Evolutionary conservation across 2,797 vertebrate genomes (phyloP).

Genomic region (Sebastiscus tertius): DNA sequence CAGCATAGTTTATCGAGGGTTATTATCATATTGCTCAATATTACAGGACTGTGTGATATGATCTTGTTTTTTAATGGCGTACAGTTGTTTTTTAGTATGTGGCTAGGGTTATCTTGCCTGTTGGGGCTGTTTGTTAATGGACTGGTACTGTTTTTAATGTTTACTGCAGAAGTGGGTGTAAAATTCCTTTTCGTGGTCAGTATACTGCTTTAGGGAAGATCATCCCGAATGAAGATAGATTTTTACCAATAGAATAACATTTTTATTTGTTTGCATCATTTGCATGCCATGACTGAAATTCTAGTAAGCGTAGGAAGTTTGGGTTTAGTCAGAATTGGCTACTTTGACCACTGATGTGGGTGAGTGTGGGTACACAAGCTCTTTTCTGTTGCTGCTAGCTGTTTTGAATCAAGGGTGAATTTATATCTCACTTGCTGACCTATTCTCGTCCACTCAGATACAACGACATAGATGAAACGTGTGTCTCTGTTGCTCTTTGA

Average conservation of each 20-base stretch:
- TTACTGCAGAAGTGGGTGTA: neutral
- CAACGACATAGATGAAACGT: slow-evolving; percentile 3
- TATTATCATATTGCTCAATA: slow-evolving; percentile 3
- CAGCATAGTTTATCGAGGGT: neutral
- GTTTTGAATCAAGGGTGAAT: slow-evolving; percentile 26
- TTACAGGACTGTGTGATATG: neutral
- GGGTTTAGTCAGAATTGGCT: slow-evolving; percentile 14
- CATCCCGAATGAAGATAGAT: neutral
- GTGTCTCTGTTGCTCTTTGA: slow-evolving; percentile 20
- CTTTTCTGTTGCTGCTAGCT: slow-evolving; percentile 4
- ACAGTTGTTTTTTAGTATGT: neutral
- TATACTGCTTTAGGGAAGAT: neutral
- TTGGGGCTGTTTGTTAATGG: neutral
- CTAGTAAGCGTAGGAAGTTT: slow-evolving; percentile 23
- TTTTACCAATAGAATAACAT: neutral
- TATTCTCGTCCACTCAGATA: slow-evolving; percentile 27
- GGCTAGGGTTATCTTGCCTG: neutral
- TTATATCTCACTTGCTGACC: slow-evolving; percentile 33
- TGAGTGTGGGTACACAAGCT: slow-evolving; percentile 17
- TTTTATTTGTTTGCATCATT: neutral
- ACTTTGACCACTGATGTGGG: slow-evolving; percentile 25
- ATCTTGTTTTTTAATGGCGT: neutral
- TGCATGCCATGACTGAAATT: slow-evolving; percentile 11
- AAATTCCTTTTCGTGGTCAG: neutral
- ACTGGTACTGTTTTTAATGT: neutral